Evolutionary conservation across 2,888 invertebrate genomes (phyloP), one percentile per base, ranked within the genome.

Genomic region (Seira musarum): DNA sequence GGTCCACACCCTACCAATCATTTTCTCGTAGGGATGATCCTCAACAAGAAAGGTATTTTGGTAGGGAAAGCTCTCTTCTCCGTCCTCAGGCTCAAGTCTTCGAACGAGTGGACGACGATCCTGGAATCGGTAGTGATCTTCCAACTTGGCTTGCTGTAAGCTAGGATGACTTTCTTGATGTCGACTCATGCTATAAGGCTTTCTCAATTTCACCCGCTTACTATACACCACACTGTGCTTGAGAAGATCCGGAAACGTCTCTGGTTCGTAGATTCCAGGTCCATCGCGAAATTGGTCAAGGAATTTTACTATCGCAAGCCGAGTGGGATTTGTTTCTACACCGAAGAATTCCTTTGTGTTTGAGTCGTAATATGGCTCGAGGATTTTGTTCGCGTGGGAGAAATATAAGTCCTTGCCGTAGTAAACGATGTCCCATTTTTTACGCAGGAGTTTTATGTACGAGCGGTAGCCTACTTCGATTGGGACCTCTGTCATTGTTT

Each of bases 341-440:
- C 79, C 79, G 61, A 69, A 73, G 53, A 49, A 80, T 46, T 73
- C 69, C 22, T 69, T 73, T n/a, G 79, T 69, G 79, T 73, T 17
- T 25, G n/a, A 68, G 79, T 80, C 79, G 46, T 80, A 80, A 46
- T 69, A 68, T 2, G 79, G 79, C 57, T 73, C 69, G 2, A 80
- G 69, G n/a, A 71, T 73, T 21, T 80, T 80, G 73, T 80, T 80
- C 19, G 79, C 79, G 64, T 80, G 79, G 8, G 79, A 80, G 46
- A 73, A 80, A 60, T 80, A 80, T n/a, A 80, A 25, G 66, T 80
- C 79, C 25, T 80, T 80, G 68, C 79, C 64, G 65, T 80, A 73
- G 30, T 80, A 80, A 0, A 73, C 69, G 10, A 80, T 80, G 69
- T 80, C 79, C 79, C 79, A 80, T 73, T 80, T 80, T 24, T 53